Evolutionary conservation across 1,140 invertebrate species (phyloP).

Genomic region (Vanessa tameamea): DNA sequence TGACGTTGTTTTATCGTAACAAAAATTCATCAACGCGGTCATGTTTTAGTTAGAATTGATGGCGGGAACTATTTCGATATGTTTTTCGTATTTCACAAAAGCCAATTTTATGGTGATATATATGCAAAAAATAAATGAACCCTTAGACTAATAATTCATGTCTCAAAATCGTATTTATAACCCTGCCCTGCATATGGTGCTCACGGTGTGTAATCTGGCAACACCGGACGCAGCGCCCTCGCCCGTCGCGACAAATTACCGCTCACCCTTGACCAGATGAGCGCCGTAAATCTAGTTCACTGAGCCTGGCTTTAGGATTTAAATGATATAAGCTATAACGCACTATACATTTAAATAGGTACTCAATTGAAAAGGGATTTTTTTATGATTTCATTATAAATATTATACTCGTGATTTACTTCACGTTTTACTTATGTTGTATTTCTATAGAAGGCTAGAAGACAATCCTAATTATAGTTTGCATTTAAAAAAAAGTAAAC

Average conservation of each 20-base stretch:
- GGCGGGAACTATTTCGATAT: neutral
- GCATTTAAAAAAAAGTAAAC: no score
- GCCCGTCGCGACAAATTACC: conserved; percentile 61
- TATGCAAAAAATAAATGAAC: neutral
- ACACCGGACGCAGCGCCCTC: conserved; percentile 37
- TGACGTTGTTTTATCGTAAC: conserved; percentile 2
- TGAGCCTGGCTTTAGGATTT: conserved; percentile 39
- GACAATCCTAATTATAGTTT: no score
- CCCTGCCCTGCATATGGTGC: conserved; percentile 21
- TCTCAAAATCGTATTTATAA: conserved; percentile 30
- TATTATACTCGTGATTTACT: no score
- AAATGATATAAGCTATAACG: conserved; percentile 16
- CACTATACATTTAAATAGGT: neutral
- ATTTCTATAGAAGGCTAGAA: no score
- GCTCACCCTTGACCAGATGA: conserved; percentile 68
- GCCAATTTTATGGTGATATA: neutral
- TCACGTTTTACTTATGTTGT: no score
- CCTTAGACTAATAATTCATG: conserved; percentile 12
- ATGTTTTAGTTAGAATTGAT: conserved; percentile 5
- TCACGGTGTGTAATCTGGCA: conserved; percentile 37
- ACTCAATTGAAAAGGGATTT: neutral
- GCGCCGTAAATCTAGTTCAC: conserved; percentile 69
- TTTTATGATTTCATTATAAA: neutral
- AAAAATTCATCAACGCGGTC: conserved; percentile 1
- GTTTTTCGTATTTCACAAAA: neutral